Evolutionary conservation across 2,113 vertebrate species (phyloP).

Genomic region (Tursiops truncatus): DNA sequence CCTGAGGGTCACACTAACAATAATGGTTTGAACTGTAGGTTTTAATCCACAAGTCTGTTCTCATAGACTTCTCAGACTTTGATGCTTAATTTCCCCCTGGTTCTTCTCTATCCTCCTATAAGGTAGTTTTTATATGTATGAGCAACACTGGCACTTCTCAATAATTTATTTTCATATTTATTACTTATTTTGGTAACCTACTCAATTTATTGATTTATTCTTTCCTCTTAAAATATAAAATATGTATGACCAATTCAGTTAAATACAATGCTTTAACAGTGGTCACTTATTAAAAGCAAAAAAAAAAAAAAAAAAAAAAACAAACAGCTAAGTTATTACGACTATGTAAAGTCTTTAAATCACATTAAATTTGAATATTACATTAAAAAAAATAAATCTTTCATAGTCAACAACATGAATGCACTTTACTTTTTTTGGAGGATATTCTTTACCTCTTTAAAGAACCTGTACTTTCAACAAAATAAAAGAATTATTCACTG

Average conservation of each 20-base stretch:
- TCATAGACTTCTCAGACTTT: not conserved
- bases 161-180: not conserved
- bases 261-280: not conserved
- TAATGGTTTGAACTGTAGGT: not conserved
- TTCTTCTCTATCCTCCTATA: not conserved
- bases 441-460: not conserved
- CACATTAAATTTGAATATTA: not conserved
- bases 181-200: constrained; percentile 16
- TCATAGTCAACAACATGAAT: not conserved
- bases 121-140: not conserved
- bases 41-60: not conserved
- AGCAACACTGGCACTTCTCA: not conserved
- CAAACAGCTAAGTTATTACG: not conserved
- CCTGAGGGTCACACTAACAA: not conserved
- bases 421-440: not conserved
- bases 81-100: not conserved
- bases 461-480: not conserved
- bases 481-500: not conserved
- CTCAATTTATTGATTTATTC: not conserved
- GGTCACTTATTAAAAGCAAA: not conserved
- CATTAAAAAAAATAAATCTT: not conserved
- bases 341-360: not conserved
- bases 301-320: not conserved
- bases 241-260: not conserved
- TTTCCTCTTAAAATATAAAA: constrained; percentile 23